Evolutionary conservation across 2,888 invertebrate genomes (phyloP), one percentile per base, ranked within the genome.

Genomic region (Eupithecia vulgata): DNA sequence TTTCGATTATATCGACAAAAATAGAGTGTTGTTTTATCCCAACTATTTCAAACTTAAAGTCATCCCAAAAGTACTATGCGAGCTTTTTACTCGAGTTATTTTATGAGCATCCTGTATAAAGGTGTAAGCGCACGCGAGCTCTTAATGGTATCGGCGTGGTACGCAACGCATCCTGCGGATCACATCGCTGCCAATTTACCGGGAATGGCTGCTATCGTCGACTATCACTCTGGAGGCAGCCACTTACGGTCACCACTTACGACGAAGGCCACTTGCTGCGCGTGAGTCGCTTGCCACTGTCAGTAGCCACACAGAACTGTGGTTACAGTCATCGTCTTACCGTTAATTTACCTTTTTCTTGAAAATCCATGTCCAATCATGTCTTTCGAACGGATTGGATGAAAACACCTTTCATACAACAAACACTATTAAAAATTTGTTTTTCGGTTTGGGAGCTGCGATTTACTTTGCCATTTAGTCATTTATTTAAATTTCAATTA

Each of bases 131-230:
- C 88, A 88, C 87, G 88, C 87, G 85, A 88, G 82, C 84, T 82
- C 83, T 82, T 88, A 89, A 89, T 90, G 89, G 87, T 82, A 85
- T 85, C 86, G 81, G 78, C 79, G 80, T 77, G 80, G 21, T 52
- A 12, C 12, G 85, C 88, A 88, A 88, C 88, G 89, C 87, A 88
- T 88, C 88, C 88, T 83, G 80, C 15, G 64, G 59, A 72, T 69
- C 70, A 76, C 79, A 78, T 80, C 80, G 71, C 70, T 68, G 72
- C 75, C 75, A 75, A 75, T 75, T 75, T 75, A 72, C 72, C 68
- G 35, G 70, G 62, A 72, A 72, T 64, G 57, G 48, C 70, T 30
- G 68, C 64, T n/a, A 68, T 59, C 59, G 52, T 59, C 40, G 30
- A 13, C 45, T 67, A 30, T 3, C 8, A 10, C 40, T 8, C 62